A percentile compares a stretch with the other conserved stretches of the same genome.
These are phyloP conservation scores for Glaucopsyche alexis DNA, from an alignment of 2,888 invertebrate species.

Conservation along the genomic window DNA sequence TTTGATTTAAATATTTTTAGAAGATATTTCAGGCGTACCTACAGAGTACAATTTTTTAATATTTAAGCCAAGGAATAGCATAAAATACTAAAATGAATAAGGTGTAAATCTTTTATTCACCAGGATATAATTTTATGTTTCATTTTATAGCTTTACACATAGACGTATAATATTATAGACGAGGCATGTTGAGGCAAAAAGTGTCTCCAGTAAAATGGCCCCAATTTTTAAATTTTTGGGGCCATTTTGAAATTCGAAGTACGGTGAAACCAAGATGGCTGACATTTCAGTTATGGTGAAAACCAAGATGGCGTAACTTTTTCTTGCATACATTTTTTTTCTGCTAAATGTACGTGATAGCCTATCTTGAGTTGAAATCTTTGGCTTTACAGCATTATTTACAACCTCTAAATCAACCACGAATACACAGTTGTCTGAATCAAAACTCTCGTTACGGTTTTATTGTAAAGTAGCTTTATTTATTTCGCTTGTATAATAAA, in stretches of 20 bases:
- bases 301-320: too few species aligned
- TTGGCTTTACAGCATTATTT: conserved; percentile 33
- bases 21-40: background rate
- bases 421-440: background rate
- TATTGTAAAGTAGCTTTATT: background rate
- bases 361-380: too few species aligned
- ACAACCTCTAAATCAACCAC: conserved; percentile 30
- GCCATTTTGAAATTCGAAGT: too few species aligned
- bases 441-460: conserved; percentile 1
- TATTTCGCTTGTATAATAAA: background rate
- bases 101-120: background rate
- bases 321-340: too few species aligned
- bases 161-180: too few species aligned
- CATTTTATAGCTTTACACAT: conserved; percentile 34
- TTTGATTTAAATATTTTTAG: background rate
- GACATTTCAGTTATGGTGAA: too few species aligned
- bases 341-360: too few species aligned
- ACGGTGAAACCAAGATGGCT: too few species aligned
- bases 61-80: background rate
- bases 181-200: too few species aligned
- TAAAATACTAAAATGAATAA: background rate
- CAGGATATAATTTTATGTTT: background rate
- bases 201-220: too few species aligned
- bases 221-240: too few species aligned
- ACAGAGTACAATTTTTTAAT: background rate